Base-by-base conservation (phyloP, 1,140 invertebrate species). In the Solen grandis region DNA sequence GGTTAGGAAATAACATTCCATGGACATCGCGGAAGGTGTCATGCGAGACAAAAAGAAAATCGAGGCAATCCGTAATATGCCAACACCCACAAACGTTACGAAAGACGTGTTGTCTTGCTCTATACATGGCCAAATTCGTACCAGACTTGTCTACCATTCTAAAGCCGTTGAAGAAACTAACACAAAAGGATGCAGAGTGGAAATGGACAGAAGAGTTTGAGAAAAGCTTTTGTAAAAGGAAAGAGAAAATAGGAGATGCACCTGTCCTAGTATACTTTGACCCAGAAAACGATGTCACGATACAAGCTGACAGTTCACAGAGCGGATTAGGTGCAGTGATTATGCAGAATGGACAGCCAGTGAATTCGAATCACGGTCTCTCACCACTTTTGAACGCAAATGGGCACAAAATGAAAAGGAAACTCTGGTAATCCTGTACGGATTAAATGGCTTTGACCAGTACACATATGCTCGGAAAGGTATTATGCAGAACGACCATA, bases 361-460 rank as follows among this genome's bases (percentile, higher is more conserved):
- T 1, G 89, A 90, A 10, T 93, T 88, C 81, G 91, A 91, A 16
- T 94, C 92, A 2, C 78, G 91, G 25, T 84, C 90, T 16, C 81
- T 94, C 10, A n/a, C n/a, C n/a, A n/a, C n/a, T n/a, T n/a, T n/a
- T n/a, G n/a, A n/a, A n/a, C n/a, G n/a, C n/a, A n/a, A 92, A 90
- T 93, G 93, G 76, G 90, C 88, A n/a, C 91, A 93, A 84, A 90
- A 93, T 0, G 92, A 94, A 68, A 90, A 91, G 77, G 92, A 94
- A 82, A 86, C 92, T 1, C 84, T 93, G 1, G 91, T 93, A 5
- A 92, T 94, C 52, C 86, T 94, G 5, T 94, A 92, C 81, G 88
- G 88, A 8, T 82, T 85, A 19, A 63, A 85, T 36, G 16, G 63
- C 13, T 86, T 87, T 69, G 66, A 87, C 46, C 85, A 87, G 31